Conservation (phyloP, 2,888 invertebrate species). For the Heteromurus nitidus region DNA sequence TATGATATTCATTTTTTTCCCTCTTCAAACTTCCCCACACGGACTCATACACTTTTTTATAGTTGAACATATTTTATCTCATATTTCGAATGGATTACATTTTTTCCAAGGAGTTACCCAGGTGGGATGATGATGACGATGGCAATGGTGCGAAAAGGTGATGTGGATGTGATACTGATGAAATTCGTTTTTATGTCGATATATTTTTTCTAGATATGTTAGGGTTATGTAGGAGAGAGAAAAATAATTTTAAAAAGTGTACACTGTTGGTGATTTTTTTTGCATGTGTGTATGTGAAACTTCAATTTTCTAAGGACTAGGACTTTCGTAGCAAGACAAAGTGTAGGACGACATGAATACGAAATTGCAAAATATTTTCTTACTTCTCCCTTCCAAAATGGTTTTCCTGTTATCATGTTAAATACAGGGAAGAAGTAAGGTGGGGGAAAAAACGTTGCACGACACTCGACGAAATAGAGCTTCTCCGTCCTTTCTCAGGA, state of each 20-base stretch:
- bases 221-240: conserved; percentile 13
- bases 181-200: conserved; percentile 14
- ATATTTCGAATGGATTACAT: conserved; percentile 23
- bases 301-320: conserved; percentile 26
- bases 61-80: no score
- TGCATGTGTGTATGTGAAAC: background rate
- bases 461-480: conserved; percentile 1
- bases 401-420: background rate
- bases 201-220: background rate
- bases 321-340: conserved; percentile 2
- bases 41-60: conserved; percentile 5
- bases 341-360: no score
- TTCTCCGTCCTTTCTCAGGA: conserved; percentile 20
- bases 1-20: conserved; percentile 6
- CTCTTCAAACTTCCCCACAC: background rate
- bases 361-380: conserved; percentile 4
- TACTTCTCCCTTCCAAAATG: background rate
- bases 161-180: conserved; percentile 22
- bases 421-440: background rate
- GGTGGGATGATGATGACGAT: conserved; percentile 32
- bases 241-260: background rate
- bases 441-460: conserved; percentile 1
- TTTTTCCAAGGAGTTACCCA: conserved; percentile 36
- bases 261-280: background rate
- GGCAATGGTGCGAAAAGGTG: conserved; percentile 22